Evolutionary conservation across 92 coral and sea anemone species (phyloP).

Genomic region (Nematostella vectensis): DNA sequence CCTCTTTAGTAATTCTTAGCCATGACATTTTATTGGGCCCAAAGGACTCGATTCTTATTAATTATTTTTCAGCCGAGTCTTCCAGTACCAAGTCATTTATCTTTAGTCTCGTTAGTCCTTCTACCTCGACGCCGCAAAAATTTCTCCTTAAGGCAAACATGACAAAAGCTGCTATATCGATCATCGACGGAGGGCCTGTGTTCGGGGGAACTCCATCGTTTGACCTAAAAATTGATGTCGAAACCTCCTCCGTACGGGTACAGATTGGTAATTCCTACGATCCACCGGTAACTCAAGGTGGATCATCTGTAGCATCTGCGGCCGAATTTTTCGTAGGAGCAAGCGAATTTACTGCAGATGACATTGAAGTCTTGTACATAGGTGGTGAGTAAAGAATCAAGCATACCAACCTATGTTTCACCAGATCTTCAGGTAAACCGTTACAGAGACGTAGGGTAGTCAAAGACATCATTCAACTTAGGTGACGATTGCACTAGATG

Average conservation of each 20-base stretch:
- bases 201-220: conserved; percentile 12
- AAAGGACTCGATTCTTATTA: no score
- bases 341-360: conserved; percentile 16
- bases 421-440: no score
- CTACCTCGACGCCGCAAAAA: neutral
- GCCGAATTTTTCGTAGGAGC: conserved; percentile 11
- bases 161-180: conserved; percentile 17
- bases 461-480: no score
- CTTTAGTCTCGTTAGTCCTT: conserved; percentile 17
- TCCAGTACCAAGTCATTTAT: conserved; percentile 39
- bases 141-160: conserved; percentile 5
- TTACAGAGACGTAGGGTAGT: no score
- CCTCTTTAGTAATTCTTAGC: no score
- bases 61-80: no score
- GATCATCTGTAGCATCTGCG: neutral
- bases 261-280: conserved; percentile 25
- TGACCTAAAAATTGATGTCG: neutral
- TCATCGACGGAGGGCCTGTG: conserved; percentile 14
- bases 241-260: neutral
- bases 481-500: no score
- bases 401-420: no score
- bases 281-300: neutral
- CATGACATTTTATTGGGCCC: no score
- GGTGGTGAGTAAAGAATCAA: conserved; percentile 13
- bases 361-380: conserved; percentile 23